phyloP scores from a whole-genome alignment of 2,888 invertebrate species.

The Chloromyia formosa region DNA sequence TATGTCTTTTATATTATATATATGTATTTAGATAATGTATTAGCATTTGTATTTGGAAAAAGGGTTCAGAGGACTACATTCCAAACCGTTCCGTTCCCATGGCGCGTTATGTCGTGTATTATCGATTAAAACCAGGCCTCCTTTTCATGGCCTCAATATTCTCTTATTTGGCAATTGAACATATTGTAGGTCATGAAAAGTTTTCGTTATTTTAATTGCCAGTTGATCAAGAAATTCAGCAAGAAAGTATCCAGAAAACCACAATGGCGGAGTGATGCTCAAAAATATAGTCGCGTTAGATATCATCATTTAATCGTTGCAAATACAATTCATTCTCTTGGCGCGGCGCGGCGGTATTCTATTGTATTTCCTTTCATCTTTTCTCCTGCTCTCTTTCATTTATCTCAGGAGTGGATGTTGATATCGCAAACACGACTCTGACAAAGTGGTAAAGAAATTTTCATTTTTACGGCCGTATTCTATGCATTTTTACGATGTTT shows the following conservation, averaged over 20 bases:
- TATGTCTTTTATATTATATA: too few relatives aligned
- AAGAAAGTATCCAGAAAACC: background rate
- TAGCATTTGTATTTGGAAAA: background rate
- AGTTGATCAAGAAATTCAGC: background rate
- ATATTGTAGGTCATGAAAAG: slow-evolving; percentile 11
- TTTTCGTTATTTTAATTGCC: slow-evolving; percentile 20
- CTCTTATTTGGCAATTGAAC: background rate
- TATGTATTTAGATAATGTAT: too few relatives aligned
- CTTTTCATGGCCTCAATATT: slow-evolving; percentile 22
- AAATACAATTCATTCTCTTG: slow-evolving; percentile 5
- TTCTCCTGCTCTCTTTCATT: slow-evolving; percentile 1
- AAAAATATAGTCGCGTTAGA: background rate
- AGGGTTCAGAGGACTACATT: background rate
- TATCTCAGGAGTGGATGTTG: background rate
- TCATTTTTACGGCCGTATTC: slow-evolving; percentile 12
- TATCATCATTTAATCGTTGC: background rate
- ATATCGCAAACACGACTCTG: background rate
- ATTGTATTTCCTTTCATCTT: too few relatives aligned
- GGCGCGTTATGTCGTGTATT: background rate
- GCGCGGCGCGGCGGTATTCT: too few relatives aligned
- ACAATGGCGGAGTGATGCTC: background rate
- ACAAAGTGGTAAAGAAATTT: slow-evolving; percentile 15
- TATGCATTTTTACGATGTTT: slow-evolving; percentile 10
- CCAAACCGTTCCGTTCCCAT: background rate
- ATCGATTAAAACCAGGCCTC: slow-evolving; percentile 4